Conservation (phyloP, 1,140 invertebrate genomes). For the Phenacoccus solenopsis region DNA sequence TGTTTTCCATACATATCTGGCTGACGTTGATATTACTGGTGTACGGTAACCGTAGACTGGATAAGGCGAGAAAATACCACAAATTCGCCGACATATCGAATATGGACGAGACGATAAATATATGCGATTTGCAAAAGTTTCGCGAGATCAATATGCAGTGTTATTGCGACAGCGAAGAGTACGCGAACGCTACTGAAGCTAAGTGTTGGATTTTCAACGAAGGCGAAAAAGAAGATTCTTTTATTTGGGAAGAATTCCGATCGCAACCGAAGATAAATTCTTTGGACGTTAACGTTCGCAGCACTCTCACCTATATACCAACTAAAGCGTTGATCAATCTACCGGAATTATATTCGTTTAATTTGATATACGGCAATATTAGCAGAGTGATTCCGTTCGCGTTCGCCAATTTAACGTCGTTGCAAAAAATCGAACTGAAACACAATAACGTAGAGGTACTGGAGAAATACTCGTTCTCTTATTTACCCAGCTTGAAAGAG, state of each 20-base stretch:
- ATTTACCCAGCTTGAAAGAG: slow-evolving; percentile 46
- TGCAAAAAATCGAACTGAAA: slow-evolving; percentile 49
- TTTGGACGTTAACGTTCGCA: slow-evolving; percentile 52
- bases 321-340: slow-evolving; percentile 49
- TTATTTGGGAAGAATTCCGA: slow-evolving; percentile 50
- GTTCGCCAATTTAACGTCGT: slow-evolving; percentile 52
- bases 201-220: slow-evolving; percentile 52
- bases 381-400: slow-evolving; percentile 48
- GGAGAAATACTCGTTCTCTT: slow-evolving; percentile 49
- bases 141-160: slow-evolving; percentile 35
- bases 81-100: background rate
- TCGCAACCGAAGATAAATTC: slow-evolving; percentile 53
- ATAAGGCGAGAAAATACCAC: background rate
- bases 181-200: slow-evolving; percentile 35
- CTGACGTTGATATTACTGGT: background rate
- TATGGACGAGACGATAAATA: slow-evolving; percentile 28
- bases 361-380: slow-evolving; percentile 56
- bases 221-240: slow-evolving; percentile 44
- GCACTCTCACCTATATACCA: slow-evolving; percentile 50
- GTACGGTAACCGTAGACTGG: background rate
- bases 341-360: slow-evolving; percentile 46
- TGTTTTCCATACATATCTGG: background rate
- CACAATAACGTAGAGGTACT: slow-evolving; percentile 52
- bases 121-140: slow-evolving; percentile 34
- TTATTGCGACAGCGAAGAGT: slow-evolving; percentile 33